A percentile compares a stretch with the other conserved stretches of the same genome.
These are phyloP conservation scores for Megaptera novaeangliae DNA, from an alignment of 2,113 vertebrate genomes.

Conservation along the genomic window DNA sequence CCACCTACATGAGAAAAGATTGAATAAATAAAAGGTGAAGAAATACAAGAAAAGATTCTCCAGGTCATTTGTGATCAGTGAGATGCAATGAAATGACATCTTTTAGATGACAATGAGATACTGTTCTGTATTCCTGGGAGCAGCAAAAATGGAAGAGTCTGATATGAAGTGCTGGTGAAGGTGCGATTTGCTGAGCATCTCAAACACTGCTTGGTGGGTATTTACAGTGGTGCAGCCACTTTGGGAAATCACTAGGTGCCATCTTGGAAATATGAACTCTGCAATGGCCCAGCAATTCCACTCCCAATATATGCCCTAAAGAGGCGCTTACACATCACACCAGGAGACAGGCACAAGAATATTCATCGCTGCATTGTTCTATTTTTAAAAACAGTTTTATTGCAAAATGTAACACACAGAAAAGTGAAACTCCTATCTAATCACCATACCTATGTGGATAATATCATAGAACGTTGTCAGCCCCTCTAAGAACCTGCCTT, in stretches of 20 bases:
- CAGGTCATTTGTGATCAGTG: not conserved
- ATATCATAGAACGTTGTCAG: not conserved
- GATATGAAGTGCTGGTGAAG: not conserved
- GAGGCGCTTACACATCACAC: not conserved
- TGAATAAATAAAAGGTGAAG: not conserved
- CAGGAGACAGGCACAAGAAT: not conserved
- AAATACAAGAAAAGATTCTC: not conserved
- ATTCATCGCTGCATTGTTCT: not conserved
- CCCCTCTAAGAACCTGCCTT: not conserved
- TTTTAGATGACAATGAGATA: not conserved
- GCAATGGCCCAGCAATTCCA: not conserved
- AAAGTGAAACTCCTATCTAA: not conserved
- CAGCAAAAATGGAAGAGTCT: not conserved
- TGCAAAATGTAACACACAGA: not conserved
- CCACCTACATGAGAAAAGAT: not conserved
- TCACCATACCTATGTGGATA: not conserved
- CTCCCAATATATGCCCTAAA: not conserved
- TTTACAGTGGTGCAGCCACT: not conserved
- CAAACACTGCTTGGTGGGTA: not conserved
- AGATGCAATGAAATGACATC: not conserved
- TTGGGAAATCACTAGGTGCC: not conserved
- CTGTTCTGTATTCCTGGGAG: not conserved
- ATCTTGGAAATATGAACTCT: not conserved
- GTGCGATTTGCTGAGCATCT: not conserved
- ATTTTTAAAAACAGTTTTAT: not conserved